These are phyloP conservation scores for Neogale vison DNA, from an alignment of 2,113 vertebrate species.

Conservation along the genomic window DNA sequence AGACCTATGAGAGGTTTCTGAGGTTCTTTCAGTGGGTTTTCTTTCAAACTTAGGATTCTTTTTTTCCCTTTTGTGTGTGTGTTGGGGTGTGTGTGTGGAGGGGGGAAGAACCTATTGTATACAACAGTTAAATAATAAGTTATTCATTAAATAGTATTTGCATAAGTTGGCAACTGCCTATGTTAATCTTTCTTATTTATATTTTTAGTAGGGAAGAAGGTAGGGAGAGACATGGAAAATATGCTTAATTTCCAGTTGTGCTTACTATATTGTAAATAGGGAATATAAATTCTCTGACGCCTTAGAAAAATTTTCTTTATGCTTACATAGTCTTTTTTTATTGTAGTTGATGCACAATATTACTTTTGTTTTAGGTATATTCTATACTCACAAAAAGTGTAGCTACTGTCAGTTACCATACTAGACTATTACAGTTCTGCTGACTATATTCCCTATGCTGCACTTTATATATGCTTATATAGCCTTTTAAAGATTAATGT, in stretches of 20 bases:
- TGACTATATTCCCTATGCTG: background rate
- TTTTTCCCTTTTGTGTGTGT: background rate
- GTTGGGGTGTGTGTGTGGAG: background rate
- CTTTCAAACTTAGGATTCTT: background rate
- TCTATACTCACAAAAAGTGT: background rate
- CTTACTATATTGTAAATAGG: background rate
- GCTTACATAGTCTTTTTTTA: background rate
- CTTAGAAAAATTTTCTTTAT: background rate
- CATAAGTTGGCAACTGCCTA: background rate
- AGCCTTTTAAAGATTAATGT: background rate
- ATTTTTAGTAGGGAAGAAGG: background rate
- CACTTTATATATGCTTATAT: background rate
- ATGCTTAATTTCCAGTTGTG: background rate
- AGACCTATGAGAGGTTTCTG: rapidly evolving
- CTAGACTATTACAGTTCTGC: background rate
- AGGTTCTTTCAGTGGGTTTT: background rate
- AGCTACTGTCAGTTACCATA: background rate
- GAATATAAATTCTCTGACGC: background rate
- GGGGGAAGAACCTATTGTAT: background rate
- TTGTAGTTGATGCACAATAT: background rate
- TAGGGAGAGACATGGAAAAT: background rate
- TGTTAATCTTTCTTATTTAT: background rate
- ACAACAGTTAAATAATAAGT: background rate
- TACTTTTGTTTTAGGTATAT: background rate
- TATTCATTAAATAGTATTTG: background rate